A percentile compares a stretch with the other conserved stretches of the same genome.
These are phyloP conservation scores for Zaprionus ornatus DNA, from an alignment of 1,140 invertebrate species.

Conservation along the genomic window DNA sequence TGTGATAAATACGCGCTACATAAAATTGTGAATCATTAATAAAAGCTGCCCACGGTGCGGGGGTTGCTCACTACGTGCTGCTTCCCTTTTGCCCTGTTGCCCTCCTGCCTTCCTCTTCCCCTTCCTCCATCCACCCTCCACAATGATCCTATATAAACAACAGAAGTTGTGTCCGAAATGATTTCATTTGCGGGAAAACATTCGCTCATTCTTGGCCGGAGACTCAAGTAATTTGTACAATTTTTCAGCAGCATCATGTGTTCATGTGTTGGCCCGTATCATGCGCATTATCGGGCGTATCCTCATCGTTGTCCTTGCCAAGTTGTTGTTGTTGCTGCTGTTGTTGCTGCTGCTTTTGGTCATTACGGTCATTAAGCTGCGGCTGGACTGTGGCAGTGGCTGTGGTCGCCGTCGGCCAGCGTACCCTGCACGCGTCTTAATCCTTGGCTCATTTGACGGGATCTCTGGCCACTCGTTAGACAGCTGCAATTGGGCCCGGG, in stretches of 20 bases:
- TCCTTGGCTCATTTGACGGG: constrained; percentile 55
- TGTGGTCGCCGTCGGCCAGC: constrained; percentile 38
- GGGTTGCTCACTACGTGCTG: constrained; percentile 30
- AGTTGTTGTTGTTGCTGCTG: constrained; percentile 29
- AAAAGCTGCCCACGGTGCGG: constrained; percentile 51
- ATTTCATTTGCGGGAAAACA: constrained; percentile 56
- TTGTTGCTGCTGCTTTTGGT: constrained; percentile 64
- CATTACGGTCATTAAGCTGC: constrained; percentile 78
- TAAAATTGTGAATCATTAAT: constrained; percentile 81
- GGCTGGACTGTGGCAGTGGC: constrained; percentile 11
- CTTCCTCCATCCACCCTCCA: background rate
- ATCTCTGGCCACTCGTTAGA: constrained; percentile 30
- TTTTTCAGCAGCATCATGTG: constrained; percentile 82
- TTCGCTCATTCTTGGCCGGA: constrained; percentile 37
- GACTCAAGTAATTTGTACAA: constrained; percentile 77
- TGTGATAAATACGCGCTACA: constrained; percentile 82
- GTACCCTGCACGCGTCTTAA: constrained; percentile 60
- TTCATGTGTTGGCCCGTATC: constrained; percentile 34
- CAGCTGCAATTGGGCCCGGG: constrained; percentile 36
- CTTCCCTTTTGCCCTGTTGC: background rate
- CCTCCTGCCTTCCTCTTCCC: background rate
- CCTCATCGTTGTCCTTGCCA: constrained; percentile 57
- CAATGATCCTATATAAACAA: constrained; percentile 63
- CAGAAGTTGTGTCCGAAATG: constrained; percentile 50
- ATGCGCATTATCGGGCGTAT: constrained; percentile 49